phyloP scores from a whole-genome alignment of 2,797 vertebrate genomes.

The Chiropotes sagulatus region DNA sequence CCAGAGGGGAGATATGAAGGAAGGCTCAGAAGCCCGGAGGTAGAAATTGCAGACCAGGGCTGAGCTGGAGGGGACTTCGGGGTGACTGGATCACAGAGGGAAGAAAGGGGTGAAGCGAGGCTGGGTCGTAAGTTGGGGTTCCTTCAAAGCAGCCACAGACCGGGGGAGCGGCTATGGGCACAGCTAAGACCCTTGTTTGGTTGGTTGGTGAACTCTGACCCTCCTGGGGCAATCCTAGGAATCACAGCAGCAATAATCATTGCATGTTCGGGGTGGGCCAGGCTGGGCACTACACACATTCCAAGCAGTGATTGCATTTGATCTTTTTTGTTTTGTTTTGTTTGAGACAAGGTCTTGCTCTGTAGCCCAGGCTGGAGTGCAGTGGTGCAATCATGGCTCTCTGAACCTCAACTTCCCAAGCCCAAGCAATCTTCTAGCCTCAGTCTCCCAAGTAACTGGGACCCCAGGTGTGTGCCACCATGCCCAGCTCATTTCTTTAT shows the following conservation, averaged over 20 bases:
- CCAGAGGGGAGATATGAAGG: rapidly evolving
- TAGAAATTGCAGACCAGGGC: background rate
- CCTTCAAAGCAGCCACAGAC: background rate
- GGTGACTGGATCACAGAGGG: background rate
- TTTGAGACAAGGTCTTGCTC: background rate
- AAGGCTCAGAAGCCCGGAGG: background rate
- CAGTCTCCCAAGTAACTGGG: too few relatives aligned
- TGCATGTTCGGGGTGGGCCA: rapidly evolving
- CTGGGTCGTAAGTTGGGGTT: background rate
- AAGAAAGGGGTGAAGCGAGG: background rate
- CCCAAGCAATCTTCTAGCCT: background rate
- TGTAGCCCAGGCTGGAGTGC: background rate
- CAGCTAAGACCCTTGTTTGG: background rate
- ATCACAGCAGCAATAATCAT: rapidly evolving
- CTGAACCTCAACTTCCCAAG: too few relatives aligned
- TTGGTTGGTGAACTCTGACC: background rate
- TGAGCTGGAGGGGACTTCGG: rapidly evolving
- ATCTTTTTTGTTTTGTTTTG: background rate
- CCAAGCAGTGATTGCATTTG: rapidly evolving
- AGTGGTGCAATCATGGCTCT: too few relatives aligned
- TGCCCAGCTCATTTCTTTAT: background rate
- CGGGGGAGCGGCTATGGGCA: background rate
- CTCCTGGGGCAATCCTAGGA: too few relatives aligned
- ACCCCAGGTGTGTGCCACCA: background rate
- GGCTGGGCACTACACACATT: rapidly evolving